Conservation (phyloP, 1,140 invertebrate genomes). For the Zaprionus africanus region DNA sequence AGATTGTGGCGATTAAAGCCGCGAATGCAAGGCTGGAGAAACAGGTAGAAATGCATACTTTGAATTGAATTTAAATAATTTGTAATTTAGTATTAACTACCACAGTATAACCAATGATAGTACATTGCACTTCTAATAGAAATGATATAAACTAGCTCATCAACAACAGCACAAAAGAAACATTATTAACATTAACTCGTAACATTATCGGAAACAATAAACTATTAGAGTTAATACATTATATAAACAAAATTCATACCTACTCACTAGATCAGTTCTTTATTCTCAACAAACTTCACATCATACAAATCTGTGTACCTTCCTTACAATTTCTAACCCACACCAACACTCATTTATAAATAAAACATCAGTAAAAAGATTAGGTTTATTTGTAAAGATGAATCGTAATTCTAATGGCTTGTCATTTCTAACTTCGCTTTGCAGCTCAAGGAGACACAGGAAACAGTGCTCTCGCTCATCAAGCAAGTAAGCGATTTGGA, state of each 20-base stretch:
- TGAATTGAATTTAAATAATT: background rate
- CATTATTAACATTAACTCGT: too few species aligned
- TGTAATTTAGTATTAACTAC: too few species aligned
- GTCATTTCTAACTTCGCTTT: background rate
- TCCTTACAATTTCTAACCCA: too few species aligned
- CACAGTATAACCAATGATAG: too few species aligned
- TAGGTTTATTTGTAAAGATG: too few species aligned
- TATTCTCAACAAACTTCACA: too few species aligned
- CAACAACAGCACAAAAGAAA: background rate
- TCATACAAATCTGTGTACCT: too few species aligned
- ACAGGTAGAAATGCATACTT: conserved; percentile 36
- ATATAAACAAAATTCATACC: too few species aligned
- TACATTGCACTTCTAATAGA: conserved; percentile 1
- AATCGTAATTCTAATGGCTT: background rate
- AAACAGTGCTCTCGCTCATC: conserved; percentile 42
- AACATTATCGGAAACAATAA: background rate
- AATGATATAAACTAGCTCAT: background rate
- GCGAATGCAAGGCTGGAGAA: conserved; percentile 14
- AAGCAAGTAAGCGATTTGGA: conserved; percentile 58
- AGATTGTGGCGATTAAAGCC: conserved; percentile 43
- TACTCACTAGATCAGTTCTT: too few species aligned
- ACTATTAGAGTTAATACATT: background rate
- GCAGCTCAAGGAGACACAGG: conserved; percentile 53
- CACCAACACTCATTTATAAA: too few species aligned
- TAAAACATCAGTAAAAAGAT: too few species aligned